These are phyloP conservation scores for Phataginus tricuspis DNA, from an alignment of 2,797 vertebrate species.

Conservation along the genomic window DNA sequence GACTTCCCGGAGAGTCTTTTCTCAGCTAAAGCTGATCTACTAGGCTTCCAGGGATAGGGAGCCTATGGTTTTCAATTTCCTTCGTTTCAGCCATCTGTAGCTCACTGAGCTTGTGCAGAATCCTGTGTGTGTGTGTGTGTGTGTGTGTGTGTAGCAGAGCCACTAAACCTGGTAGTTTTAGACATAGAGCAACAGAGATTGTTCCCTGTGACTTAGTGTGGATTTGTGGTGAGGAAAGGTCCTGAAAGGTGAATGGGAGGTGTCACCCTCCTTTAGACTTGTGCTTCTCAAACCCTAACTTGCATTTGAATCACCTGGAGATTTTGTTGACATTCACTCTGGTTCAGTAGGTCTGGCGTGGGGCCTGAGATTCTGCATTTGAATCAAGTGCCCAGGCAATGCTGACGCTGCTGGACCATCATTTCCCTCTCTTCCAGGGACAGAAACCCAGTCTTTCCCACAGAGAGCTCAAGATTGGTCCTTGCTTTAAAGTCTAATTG, in stretches of 20 bases:
- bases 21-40: not conserved
- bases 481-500: not conserved
- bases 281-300: not conserved
- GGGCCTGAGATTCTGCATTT: not conserved
- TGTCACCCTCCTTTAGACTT: not conserved
- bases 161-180: not conserved
- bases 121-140: not conserved
- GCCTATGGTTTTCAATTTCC: not conserved
- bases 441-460: not conserved
- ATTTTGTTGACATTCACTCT: constrained; percentile 3
- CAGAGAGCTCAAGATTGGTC: not conserved
- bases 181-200: not conserved
- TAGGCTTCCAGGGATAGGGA: not conserved
- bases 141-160: not conserved
- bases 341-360: not conserved
- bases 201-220: not conserved
- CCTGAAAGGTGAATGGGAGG: not conserved
- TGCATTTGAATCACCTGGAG: not conserved
- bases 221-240: not conserved
- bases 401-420: not conserved
- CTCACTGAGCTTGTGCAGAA: not conserved
- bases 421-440: not conserved
- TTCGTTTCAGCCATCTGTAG: not conserved
- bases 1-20: not conserved
- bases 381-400: not conserved